These are phyloP conservation scores for Scaptomyza graminum DNA, from an alignment of 1,140 invertebrate genomes.

Conservation along the genomic window DNA sequence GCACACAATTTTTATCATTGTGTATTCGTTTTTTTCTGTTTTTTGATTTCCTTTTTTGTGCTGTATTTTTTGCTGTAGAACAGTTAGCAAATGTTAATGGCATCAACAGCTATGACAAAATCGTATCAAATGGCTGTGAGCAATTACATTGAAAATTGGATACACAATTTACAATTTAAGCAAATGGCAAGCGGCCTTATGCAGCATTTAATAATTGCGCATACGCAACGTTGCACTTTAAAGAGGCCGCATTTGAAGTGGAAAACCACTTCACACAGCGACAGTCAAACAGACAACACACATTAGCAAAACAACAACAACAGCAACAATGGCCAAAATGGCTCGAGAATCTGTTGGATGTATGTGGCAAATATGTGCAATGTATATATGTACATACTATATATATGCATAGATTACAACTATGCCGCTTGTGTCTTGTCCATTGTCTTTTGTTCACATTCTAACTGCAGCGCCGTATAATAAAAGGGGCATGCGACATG, in stretches of 20 bases:
- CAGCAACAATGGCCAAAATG: slow-evolving; percentile 37
- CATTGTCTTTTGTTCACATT: slow-evolving; percentile 50
- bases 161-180: slow-evolving; percentile 44
- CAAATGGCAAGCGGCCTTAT: slow-evolving; percentile 54
- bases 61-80: slow-evolving; percentile 21
- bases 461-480: slow-evolving; percentile 30
- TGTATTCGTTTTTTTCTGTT: too few relatives aligned
- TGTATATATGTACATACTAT: slow-evolving; percentile 1
- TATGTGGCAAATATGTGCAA: slow-evolving; percentile 11
- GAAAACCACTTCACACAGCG: slow-evolving; percentile 54
- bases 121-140: slow-evolving; percentile 55
- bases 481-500: slow-evolving; percentile 38
- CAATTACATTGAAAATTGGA: slow-evolving; percentile 66
- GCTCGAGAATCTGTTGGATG: slow-evolving; percentile 34
- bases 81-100: slow-evolving; percentile 56
- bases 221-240: slow-evolving; percentile 75
- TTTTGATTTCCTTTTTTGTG: slow-evolving; percentile 6
- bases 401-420: slow-evolving; percentile 25
- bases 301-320: slow-evolving; percentile 32
- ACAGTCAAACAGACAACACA: slow-evolving; percentile 23
- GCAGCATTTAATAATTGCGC: slow-evolving; percentile 79
- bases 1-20: slow-evolving; percentile 3
- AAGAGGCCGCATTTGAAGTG: slow-evolving; percentile 62
- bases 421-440: slow-evolving; percentile 43
- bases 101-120: slow-evolving; percentile 45